phyloP scores from a whole-genome alignment of 2,888 invertebrate species.

The Drosophila birchii region DNA sequence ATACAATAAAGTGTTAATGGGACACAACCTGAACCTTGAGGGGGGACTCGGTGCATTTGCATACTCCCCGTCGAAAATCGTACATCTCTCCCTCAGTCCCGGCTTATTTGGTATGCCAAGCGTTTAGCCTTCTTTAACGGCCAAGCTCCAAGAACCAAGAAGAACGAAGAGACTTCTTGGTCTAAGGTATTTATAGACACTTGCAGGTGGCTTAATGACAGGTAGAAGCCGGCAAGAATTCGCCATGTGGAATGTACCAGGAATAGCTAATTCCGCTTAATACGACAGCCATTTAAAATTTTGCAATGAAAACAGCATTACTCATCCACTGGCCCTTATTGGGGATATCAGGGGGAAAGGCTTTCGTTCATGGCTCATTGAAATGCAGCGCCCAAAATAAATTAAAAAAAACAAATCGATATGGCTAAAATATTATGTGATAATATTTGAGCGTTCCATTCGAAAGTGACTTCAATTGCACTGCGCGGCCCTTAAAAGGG shows the following conservation, averaged over 20 bases:
- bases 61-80: constrained; percentile 17
- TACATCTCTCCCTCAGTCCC: constrained; percentile 10
- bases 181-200: constrained; percentile 56
- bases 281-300: constrained; percentile 1
- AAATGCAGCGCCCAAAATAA: constrained; percentile 67
- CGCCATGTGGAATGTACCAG: constrained; percentile 19
- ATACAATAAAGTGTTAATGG: constrained; percentile 61
- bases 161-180: constrained; percentile 6
- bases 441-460: constrained; percentile 68
- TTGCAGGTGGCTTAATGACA: constrained; percentile 45
- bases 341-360: constrained; percentile 41
- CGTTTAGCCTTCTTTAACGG: constrained; percentile 69
- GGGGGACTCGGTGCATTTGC: constrained; percentile 30
- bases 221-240: constrained; percentile 38
- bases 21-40: constrained; percentile 31
- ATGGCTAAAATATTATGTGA: constrained; percentile 75
- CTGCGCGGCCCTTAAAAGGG: constrained; percentile 60
- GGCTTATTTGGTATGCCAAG: constrained; percentile 67
- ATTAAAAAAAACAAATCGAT: constrained; percentile 29
- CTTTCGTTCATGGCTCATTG: constrained; percentile 53
- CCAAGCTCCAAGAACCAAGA: constrained; percentile 44
- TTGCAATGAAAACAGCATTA: constrained; percentile 16
- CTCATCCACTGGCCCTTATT: constrained; percentile 20
- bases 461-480: constrained; percentile 75
- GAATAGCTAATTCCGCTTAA: constrained; percentile 27